These are phyloP conservation scores for Sycophila texana DNA, from an alignment of 2,888 invertebrate species.

Conservation along the genomic window DNA sequence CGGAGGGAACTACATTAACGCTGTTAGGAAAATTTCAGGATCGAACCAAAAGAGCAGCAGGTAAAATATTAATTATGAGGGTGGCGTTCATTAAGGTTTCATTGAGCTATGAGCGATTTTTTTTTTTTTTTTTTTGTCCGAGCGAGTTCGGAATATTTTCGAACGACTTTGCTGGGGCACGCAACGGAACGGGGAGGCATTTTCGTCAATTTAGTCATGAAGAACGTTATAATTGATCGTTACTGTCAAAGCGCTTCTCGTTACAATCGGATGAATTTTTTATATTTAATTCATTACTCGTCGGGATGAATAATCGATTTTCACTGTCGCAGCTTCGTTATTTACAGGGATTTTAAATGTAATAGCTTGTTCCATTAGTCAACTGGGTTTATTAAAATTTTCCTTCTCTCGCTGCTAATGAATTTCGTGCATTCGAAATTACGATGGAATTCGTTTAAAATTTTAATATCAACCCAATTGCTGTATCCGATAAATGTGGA, in stretches of 20 bases:
- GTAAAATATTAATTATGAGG: conserved; percentile 36
- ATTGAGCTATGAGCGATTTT: background rate
- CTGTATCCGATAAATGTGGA: no score
- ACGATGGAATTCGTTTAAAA: background rate
- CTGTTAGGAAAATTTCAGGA: background rate
- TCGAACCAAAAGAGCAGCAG: background rate
- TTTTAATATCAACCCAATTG: no score
- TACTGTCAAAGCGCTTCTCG: conserved; percentile 16
- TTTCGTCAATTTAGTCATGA: conserved; percentile 37
- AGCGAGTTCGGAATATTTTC: conserved; percentile 38
- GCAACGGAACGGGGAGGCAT: background rate
- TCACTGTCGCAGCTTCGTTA: conserved; percentile 14
- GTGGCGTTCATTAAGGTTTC: conserved; percentile 30
- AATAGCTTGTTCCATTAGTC: conserved; percentile 8
- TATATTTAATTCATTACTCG: conserved; percentile 22
- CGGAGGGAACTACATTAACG: no score
- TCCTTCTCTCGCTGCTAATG: background rate
- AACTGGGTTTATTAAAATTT: background rate
- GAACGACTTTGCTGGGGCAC: conserved; percentile 26
- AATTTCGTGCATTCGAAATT: background rate
- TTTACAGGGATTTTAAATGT: background rate
- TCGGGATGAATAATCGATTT: conserved; percentile 21
- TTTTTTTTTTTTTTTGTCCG: background rate
- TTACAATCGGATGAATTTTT: conserved; percentile 21
- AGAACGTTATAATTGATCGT: conserved; percentile 45